Conservation (phyloP, 1,140 invertebrate genomes). For the Sitobion miscanthi region DNA sequence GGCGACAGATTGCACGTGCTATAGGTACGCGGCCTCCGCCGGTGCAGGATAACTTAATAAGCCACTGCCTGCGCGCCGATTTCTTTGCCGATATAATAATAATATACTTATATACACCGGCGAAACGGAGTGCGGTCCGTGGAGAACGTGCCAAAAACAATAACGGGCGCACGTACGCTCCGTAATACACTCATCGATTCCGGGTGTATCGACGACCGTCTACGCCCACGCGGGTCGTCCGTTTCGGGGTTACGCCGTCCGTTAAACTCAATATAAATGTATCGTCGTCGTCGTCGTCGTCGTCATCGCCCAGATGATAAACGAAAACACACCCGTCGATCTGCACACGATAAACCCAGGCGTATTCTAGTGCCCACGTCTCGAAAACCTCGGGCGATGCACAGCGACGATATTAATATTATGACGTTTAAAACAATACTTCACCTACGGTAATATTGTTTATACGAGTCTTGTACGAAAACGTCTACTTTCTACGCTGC, state of each 20-base stretch:
- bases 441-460: no score
- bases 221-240: neutral
- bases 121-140: neutral
- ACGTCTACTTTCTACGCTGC: neutral
- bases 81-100: constrained; percentile 8
- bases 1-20: constrained; percentile 34
- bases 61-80: neutral
- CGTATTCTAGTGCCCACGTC: neutral
- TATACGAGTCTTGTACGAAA: neutral
- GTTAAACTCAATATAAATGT: no score
- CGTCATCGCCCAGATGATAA: neutral
- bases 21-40: neutral
- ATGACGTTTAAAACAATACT: neutral
- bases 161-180: neutral
- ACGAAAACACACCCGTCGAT: neutral
- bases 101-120: neutral
- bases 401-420: neutral
- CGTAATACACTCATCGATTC: constrained; percentile 5
- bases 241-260: neutral
- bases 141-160: constrained; percentile 24
- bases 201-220: neutral
- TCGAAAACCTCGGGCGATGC: neutral
- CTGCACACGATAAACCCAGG: neutral
- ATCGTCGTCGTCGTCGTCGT: no score
- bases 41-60: constrained; percentile 29